These are phyloP conservation scores for Mechanitis messenoides DNA, from an alignment of 2,888 invertebrate species.

Conservation along the genomic window DNA sequence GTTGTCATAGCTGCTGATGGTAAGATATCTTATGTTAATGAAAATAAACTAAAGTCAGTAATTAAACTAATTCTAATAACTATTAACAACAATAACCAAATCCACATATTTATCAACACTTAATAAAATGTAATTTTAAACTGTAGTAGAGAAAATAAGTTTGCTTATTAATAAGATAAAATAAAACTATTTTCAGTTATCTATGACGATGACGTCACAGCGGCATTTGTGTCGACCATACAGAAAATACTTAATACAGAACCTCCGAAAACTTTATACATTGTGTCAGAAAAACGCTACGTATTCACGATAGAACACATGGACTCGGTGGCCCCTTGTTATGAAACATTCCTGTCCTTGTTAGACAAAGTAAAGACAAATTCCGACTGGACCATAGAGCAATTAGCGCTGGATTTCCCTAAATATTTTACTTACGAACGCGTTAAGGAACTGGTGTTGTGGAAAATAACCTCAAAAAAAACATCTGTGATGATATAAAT, in stretches of 20 bases:
- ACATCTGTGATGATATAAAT: slow-evolving; percentile 45
- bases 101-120: too few species aligned
- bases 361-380: slow-evolving; percentile 70
- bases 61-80: slow-evolving; percentile 16
- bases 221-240: slow-evolving; percentile 85
- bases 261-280: slow-evolving; percentile 79
- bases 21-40: slow-evolving; percentile 49
- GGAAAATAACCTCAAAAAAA: slow-evolving; percentile 77
- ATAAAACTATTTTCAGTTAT: slow-evolving; percentile 79
- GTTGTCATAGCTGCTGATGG: slow-evolving; percentile 90
- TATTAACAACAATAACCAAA: background rate
- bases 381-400: slow-evolving; percentile 76
- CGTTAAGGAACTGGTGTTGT: slow-evolving; percentile 84
- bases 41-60: too few species aligned
- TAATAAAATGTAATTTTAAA: too few species aligned
- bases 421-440: slow-evolving; percentile 89
- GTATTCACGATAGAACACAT: slow-evolving; percentile 89
- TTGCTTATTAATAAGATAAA: too few species aligned
- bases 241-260: slow-evolving; percentile 79
- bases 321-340: slow-evolving; percentile 91
- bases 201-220: slow-evolving; percentile 88
- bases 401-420: slow-evolving; percentile 83
- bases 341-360: slow-evolving; percentile 85
- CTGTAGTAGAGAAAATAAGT: too few species aligned
- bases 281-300: slow-evolving; percentile 90